Base-by-base conservation (phyloP, 2,888 invertebrate genomes). In the Hyles lineata region DNA sequence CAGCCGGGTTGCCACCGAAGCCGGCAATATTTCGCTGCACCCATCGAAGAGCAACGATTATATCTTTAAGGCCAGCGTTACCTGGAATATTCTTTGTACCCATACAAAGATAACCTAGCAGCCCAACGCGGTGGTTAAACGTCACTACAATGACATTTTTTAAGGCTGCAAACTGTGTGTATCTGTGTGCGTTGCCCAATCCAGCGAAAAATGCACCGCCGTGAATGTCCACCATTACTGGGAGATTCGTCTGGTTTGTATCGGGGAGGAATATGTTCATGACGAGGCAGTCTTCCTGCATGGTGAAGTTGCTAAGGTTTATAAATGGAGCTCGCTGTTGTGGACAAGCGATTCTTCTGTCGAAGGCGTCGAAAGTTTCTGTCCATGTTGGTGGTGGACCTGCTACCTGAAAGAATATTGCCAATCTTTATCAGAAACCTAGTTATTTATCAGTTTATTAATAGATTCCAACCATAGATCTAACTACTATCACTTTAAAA, bases 141-240 rank as follows among this genome's bases (percentile, higher is more conserved):
- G 79, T 83, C 0, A 85, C 83, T 19, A 79, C 73, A 59, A 86
- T 78, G 15, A 85, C 72, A 81, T 87, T 72, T 72, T 82, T 79
- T 19, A 72, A 77, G 9, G 75, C 75, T n/a, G 83, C 76, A 15
- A 85, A 72, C n/a, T 84, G 83, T 61, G 81, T 77, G 6, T 78
- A 79, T n/a, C 32, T 52, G 21, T 70, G 21, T 3, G 19, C 19
- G 15, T 83, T 78, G 0, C 89, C 87, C 43, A 78, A 85, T 8
- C 90, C 90, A 4, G 85, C 74, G 70, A 83, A 74, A 75, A 83
- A 90, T 0, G 83, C 88, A 23, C 90, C 91, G 43, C 90, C 90
- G 70, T 92, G 92, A 23, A 92, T 81, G 73, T 84, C 83, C 32
- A 91, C 86, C 70, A 90, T 76, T 0, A 91, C 91, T 29, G 90